A percentile compares a stretch with the other conserved stretches of the same genome.
phyloP scores from a whole-genome alignment of 2,797 vertebrate species.

The Sarcoramphus papa region DNA sequence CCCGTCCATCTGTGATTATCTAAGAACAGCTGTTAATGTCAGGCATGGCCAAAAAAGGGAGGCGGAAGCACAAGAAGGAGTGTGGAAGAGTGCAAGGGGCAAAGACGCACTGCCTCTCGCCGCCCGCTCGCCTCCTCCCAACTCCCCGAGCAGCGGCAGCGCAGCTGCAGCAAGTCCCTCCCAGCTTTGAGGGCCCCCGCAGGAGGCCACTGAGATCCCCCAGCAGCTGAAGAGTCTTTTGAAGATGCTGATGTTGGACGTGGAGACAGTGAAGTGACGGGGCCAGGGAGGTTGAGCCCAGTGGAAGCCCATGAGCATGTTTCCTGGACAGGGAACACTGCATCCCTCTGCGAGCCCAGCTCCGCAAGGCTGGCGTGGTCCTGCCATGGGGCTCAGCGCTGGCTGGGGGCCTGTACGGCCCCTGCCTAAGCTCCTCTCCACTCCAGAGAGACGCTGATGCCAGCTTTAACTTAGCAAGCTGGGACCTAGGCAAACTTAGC shows the following conservation, averaged over 20 bases:
- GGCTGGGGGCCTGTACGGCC: background rate
- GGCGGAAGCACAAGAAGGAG: background rate
- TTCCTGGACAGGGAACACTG: background rate
- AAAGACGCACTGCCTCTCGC: rapidly evolving
- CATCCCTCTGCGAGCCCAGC: background rate
- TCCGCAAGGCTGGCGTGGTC: rapidly evolving
- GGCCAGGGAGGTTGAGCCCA: background rate
- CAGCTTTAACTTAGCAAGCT: background rate
- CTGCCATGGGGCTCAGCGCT: background rate
- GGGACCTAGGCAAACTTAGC: background rate
- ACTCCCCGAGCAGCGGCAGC: background rate
- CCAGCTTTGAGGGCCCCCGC: background rate
- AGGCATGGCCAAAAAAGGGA: background rate
- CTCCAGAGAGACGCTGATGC: background rate
- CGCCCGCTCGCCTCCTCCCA: rapidly evolving
- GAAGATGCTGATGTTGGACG: background rate
- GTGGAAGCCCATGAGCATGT: background rate
- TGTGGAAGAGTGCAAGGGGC: background rate
- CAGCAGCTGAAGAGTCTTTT: background rate
- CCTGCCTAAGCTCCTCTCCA: background rate
- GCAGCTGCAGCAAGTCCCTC: background rate
- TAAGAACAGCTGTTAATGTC: constrained; percentile 10
- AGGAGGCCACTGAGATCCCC: background rate
- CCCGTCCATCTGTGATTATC: background rate
- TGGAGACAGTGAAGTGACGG: background rate